These are phyloP conservation scores for Myotis planiceps DNA, from an alignment of 2,797 vertebrate genomes.

Conservation along the genomic window DNA sequence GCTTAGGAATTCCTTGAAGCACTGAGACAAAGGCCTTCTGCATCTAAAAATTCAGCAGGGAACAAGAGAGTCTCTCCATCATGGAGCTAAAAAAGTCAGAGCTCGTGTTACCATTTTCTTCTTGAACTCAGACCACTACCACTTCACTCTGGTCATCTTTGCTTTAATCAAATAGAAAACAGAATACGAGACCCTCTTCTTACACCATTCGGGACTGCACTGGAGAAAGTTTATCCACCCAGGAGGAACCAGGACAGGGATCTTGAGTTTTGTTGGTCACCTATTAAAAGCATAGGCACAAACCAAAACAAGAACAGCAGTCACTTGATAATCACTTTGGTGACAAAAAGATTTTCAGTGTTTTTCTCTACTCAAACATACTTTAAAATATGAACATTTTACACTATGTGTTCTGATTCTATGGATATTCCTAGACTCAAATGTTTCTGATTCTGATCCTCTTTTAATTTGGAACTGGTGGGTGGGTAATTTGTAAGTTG, in stretches of 20 bases:
- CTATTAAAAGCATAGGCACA: slow-evolving; percentile 67
- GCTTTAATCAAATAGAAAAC: background rate
- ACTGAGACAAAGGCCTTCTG: background rate
- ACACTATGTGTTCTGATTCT: background rate
- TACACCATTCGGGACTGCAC: slow-evolving; percentile 88
- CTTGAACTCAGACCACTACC: background rate
- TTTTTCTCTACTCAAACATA: background rate
- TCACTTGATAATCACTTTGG: background rate
- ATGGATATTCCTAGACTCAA: background rate
- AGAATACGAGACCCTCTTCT: slow-evolving; percentile 73
- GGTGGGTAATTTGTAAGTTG: background rate
- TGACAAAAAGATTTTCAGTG: background rate
- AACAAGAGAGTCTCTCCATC: background rate
- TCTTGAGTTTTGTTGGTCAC: slow-evolving; percentile 82
- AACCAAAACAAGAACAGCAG: background rate
- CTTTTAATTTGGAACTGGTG: background rate
- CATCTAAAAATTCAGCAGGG: background rate
- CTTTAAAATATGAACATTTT: background rate
- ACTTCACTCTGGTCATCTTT: background rate
- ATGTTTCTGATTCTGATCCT: background rate
- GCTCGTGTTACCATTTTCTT: background rate
- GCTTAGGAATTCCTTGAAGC: background rate
- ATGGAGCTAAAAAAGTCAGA: background rate
- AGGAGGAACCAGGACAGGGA: slow-evolving; percentile 83
- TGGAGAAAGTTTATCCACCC: slow-evolving; percentile 90